Evolutionary conservation across 1,140 invertebrate species (phyloP).

Genomic region (Probaryconus sp.): DNA sequence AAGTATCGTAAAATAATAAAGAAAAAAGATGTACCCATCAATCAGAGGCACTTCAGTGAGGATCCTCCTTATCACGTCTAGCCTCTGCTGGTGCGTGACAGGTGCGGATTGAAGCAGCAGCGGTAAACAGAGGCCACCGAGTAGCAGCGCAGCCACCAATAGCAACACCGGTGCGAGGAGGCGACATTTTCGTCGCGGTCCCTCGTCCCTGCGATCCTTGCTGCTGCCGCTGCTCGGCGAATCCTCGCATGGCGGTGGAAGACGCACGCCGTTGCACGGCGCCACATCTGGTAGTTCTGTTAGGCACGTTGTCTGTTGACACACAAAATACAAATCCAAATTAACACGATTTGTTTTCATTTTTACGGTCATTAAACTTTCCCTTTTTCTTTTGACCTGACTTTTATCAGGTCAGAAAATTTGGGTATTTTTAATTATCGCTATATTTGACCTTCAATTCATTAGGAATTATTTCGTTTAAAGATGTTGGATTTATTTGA

Average conservation of each 20-base stretch:
- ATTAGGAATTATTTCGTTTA: no score
- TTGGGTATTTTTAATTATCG: no score
- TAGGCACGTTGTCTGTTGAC: slow-evolving; percentile 78
- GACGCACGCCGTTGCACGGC: slow-evolving; percentile 76
- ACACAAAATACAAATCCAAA: slow-evolving; percentile 43
- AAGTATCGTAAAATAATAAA: slow-evolving; percentile 19
- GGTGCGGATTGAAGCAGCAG: slow-evolving; percentile 76
- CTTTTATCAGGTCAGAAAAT: no score
- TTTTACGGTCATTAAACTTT: no score
- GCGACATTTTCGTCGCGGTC: slow-evolving; percentile 74
- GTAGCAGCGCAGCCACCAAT: slow-evolving; percentile 74
- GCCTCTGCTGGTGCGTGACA: slow-evolving; percentile 77
- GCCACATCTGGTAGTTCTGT: slow-evolving; percentile 78
- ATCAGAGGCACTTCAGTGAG: slow-evolving; percentile 81
- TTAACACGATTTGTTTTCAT: no score
- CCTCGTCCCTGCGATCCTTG: slow-evolving; percentile 72
- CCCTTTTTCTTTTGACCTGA: no score
- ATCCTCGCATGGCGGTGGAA: slow-evolving; percentile 74
- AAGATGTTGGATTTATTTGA: no score
- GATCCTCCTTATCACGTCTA: slow-evolving; percentile 79
- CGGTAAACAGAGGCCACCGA: slow-evolving; percentile 77
- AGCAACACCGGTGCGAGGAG: slow-evolving; percentile 75
- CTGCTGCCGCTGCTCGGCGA: slow-evolving; percentile 75
- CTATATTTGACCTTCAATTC: no score
- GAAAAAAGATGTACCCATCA: slow-evolving; percentile 77